Evolutionary conservation across 2,888 invertebrate species (phyloP), one percentile per base, ranked within the genome.

Genomic region (Celastrina argiolus): DNA sequence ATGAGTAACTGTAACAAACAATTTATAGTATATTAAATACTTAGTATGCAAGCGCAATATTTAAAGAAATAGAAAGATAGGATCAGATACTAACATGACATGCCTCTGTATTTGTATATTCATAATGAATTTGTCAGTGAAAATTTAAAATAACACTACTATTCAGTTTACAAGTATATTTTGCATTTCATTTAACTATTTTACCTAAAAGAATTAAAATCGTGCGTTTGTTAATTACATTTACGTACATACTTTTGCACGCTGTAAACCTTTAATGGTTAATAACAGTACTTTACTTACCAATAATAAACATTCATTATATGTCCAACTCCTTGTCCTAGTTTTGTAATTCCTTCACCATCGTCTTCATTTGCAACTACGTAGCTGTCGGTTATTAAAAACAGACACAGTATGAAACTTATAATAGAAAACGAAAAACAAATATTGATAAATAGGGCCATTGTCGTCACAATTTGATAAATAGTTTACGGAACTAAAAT

Each of bases 281-380:
- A 56, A 18, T 36, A 22, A 12, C 8, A 51, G 0, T 22, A 31
- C n/a, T 69, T 77, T 31, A 31, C 93, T 90, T 91, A 97, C 97
- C 97, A 97, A 82, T 97, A 97, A 75, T 95, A 92, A 84, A 97
- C 96, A 87, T 95, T 96, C 87, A 97, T 93, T 65, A 95, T 95
- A 70, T 94, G 93, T 72, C 91, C 91, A 67, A 94, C 94, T 69
- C 90, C 90, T 81, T 88, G 89, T 58, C 91, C 91, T 72, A 91
- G 88, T 83, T 91, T 91, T 66, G 85, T 78, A 74, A 89, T 83
- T 73, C 89, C 84, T 93, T 95, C 84, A 92, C 92, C 74, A 93
- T 95, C 80, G 96, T 93, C 92, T 94, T 96, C 84, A 76, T 75
- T 83, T 45, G 84, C 87, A 71, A 77, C 73, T 58, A 80, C 85